Conservation (phyloP, 2,797 vertebrate genomes). For the Coreius guichenoti region DNA sequence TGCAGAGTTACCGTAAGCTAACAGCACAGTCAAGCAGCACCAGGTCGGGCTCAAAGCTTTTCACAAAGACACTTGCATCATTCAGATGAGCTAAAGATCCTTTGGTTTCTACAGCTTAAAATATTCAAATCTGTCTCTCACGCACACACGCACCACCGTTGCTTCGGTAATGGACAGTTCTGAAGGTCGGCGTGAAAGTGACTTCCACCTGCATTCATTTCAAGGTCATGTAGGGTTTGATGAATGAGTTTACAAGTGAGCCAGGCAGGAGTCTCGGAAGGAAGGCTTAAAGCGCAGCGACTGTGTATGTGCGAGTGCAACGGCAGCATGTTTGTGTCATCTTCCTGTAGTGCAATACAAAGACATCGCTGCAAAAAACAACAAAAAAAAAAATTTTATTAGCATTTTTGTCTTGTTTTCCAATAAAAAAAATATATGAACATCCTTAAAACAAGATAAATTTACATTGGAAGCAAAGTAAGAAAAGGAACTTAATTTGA, state of each 20-base stretch:
- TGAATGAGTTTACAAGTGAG: conserved; percentile 14
- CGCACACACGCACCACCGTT: not conserved
- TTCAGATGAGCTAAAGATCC: conserved; percentile 54
- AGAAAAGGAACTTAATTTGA: not conserved
- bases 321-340: not conserved
- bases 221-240: conserved; percentile 26
- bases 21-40: conserved; percentile 73
- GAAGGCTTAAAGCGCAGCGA: not conserved
- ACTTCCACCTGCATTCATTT: conserved; percentile 9
- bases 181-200: not conserved
- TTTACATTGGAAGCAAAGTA: not conserved
- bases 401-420: not conserved
- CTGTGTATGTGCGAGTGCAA: not conserved
- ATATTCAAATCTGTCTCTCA: conserved; percentile 54
- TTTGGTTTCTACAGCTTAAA: conserved; percentile 71
- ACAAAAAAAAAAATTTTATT: not conserved
- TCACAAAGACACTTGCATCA: conserved; percentile 61
- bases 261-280: not conserved
- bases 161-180: conserved; percentile 9
- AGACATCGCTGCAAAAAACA: not conserved
- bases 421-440: not conserved
- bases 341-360: not conserved
- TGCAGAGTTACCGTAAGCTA: conserved; percentile 65
- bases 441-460: not conserved
- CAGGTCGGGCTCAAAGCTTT: conserved; percentile 65